Evolutionary conservation across 2,113 vertebrate species (phyloP).

Genomic region (Orycteropus afer): DNA sequence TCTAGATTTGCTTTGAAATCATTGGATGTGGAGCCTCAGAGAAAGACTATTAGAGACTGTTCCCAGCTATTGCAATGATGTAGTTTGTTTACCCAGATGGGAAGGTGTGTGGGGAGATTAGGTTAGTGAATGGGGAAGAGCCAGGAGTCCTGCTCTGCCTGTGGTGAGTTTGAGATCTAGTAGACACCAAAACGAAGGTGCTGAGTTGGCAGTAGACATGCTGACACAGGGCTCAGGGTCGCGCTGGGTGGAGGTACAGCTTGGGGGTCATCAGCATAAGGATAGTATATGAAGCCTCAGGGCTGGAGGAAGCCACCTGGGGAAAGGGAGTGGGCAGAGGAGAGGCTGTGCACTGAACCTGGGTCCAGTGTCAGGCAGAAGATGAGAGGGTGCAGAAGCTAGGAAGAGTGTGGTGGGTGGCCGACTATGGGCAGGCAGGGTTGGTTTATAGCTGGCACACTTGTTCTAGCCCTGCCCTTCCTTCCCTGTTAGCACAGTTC

Average conservation of each 20-base stretch:
- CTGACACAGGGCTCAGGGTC: background rate
- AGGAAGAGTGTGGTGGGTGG: background rate
- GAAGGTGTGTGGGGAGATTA: too few relatives aligned
- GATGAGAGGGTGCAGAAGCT: too few relatives aligned
- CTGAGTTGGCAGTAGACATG: background rate
- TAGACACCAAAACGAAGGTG: background rate
- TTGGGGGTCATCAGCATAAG: too few relatives aligned
- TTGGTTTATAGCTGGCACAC: too few relatives aligned
- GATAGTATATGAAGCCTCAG: background rate
- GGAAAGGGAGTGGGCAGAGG: background rate
- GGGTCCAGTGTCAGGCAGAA: background rate
- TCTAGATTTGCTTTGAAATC: background rate
- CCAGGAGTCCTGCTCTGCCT: background rate
- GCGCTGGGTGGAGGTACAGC: accelerated
- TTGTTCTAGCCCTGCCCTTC: too few relatives aligned
- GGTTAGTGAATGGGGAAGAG: background rate
- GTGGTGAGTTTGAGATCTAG: background rate
- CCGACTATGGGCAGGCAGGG: too few relatives aligned
- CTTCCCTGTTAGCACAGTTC: background rate
- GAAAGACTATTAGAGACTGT: background rate
- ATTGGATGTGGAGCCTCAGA: background rate
- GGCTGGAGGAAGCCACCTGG: background rate
- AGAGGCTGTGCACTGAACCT: background rate
- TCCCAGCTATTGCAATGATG: too few relatives aligned
- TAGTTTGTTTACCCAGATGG: background rate